A percentile compares a stretch with the other conserved stretches of the same genome.
These are phyloP conservation scores for Hylyphantes graminicola DNA, from an alignment of 1,140 invertebrate species.

Conservation along the genomic window DNA sequence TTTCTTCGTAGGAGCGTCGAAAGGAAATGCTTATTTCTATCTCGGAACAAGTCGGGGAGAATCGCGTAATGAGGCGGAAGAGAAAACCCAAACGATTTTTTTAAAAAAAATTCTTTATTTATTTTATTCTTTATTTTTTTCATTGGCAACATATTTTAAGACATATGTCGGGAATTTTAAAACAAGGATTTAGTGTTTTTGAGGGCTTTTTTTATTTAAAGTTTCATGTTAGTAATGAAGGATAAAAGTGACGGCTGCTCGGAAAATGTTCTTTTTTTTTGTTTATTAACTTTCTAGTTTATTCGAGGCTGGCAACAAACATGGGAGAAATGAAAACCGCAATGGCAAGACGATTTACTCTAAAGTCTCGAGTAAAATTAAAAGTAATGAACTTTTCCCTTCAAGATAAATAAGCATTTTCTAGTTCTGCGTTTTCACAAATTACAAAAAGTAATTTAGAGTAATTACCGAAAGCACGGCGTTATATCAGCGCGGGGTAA, in stretches of 20 bases:
- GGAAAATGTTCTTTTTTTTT: background rate
- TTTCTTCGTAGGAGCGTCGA: background rate
- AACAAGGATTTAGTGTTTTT: constrained; percentile 9
- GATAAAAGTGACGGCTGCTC: background rate
- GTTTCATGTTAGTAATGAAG: constrained; percentile 8
- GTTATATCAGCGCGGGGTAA: too few relatives aligned
- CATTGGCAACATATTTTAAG: constrained; percentile 22
- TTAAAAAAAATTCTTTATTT: constrained; percentile 4
- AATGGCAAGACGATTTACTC: constrained; percentile 8
- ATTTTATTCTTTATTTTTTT: constrained; percentile 1
- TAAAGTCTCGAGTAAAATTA: too few relatives aligned
- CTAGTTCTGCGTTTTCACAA: too few relatives aligned
- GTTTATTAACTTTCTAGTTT: too few relatives aligned
- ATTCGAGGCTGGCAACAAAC: background rate
- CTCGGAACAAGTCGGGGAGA: constrained; percentile 12
- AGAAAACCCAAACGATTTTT: constrained; percentile 28
- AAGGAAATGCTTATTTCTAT: constrained; percentile 26
- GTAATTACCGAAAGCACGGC: too few relatives aligned
- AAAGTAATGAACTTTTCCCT: too few relatives aligned
- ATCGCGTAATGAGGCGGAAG: constrained; percentile 40
- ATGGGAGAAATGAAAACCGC: background rate
- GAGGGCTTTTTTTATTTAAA: background rate
- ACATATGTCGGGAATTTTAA: constrained; percentile 31
- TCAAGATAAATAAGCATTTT: too few relatives aligned
- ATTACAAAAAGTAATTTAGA: too few relatives aligned